Evolutionary conservation across 1,140 invertebrate species (phyloP), one percentile per base, ranked within the genome.

Genomic region (Apis florea): DNA sequence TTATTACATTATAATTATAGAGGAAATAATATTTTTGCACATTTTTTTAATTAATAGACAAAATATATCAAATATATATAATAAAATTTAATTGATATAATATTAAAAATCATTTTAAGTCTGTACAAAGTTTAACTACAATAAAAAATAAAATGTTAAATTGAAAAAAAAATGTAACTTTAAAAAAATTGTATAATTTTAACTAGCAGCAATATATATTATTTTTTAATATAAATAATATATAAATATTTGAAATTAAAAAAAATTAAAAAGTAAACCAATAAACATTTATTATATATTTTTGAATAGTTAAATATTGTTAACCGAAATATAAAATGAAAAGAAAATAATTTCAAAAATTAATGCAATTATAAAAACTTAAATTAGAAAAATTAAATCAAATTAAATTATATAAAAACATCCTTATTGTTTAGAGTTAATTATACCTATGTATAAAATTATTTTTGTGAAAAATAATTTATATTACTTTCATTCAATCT

Each of bases 381-480:
- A 26, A 61, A 61, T 61, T 26, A 61, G 3, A 11, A 13, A 3
- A 63, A 75, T 66, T 58, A 75, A 81, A 81, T 81, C 75, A 81
- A 72, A 81, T 75, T 56, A 81, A 24, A 54, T 81, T 81, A 75
- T 72, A 17, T 75, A 81, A 81, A 53, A 53, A 74, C 13, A 59
- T 54, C 11, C 21, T 40, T 63, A 61, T 17, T 17, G 24, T 74
- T 74, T 24, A 40, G 24, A 51, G 24, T 81, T 81, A 68, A 75
- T 81, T 81, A 80, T 73, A 67, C 40, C 40, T 58, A 21, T 72
- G 13, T 24, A 51, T 21, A 26, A 58, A 79, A 64, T 81, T 73
- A 71, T 61, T 11, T 56, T 40, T n/a, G 9, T 53, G 21, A 4
- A 76, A 40, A 40, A 40, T 79, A 61, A 61, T 70, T 31, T 15